Evolutionary conservation across 2,113 vertebrate species (phyloP).

Genomic region (Gavialis gangeticus): DNA sequence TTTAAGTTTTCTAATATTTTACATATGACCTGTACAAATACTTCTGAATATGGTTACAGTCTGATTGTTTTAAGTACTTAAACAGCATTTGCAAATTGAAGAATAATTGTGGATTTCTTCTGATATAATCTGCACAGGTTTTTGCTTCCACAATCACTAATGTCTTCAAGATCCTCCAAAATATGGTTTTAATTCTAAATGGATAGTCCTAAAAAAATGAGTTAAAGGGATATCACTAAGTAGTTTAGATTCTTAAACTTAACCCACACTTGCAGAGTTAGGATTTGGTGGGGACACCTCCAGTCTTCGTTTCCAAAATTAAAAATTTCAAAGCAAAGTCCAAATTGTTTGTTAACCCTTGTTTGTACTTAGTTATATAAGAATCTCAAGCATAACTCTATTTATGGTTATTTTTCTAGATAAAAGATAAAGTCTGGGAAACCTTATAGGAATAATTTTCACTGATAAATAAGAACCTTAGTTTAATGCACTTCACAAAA

Average conservation of each 20-base stretch:
- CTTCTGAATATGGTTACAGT: background rate
- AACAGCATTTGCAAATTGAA: background rate
- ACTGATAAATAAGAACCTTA: background rate
- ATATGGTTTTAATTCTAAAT: background rate
- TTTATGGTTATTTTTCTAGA: conserved; percentile 35
- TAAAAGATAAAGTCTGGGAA: background rate
- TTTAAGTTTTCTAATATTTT: background rate
- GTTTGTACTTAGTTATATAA: background rate
- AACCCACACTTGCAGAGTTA: background rate
- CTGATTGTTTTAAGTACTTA: background rate
- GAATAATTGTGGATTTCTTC: background rate
- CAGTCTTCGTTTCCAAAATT: background rate
- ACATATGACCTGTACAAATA: background rate
- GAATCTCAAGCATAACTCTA: background rate
- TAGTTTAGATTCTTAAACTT: background rate
- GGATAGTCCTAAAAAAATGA: background rate
- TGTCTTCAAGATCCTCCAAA: background rate
- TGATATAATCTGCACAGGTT: background rate
- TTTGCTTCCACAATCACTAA: too few relatives aligned
- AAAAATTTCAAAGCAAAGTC: background rate
- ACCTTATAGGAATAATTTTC: conserved; percentile 1
- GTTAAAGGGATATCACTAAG: background rate
- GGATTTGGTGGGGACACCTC: background rate
- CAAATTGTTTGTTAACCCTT: background rate
- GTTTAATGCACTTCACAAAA: conserved; percentile 15